These are phyloP conservation scores for Watsonalla binaria DNA, from an alignment of 2,888 invertebrate species.

Conservation along the genomic window DNA sequence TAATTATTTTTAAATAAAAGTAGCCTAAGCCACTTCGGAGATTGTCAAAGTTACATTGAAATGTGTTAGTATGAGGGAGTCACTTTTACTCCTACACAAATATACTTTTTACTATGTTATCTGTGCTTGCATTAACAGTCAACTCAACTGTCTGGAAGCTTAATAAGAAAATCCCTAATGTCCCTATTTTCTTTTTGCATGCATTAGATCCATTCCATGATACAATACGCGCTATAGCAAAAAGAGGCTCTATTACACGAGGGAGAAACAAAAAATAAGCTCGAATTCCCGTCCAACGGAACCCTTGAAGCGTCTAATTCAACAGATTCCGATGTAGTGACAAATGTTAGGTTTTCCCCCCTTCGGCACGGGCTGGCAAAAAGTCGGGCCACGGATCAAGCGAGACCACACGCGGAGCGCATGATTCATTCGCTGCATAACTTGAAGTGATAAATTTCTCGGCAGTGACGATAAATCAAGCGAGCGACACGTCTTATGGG, in stretches of 20 bases:
- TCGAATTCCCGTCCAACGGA: constrained; percentile 45
- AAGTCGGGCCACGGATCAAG: constrained; percentile 20
- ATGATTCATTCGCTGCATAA: neutral
- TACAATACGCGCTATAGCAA: constrained; percentile 5
- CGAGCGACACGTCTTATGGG: neutral
- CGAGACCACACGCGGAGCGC: constrained; percentile 4
- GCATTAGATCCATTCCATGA: constrained; percentile 12
- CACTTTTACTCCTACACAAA: too few relatives aligned
- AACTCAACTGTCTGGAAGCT: neutral
- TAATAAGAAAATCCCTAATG: neutral
- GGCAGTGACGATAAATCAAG: constrained; percentile 5
- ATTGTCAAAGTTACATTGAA: too few relatives aligned
- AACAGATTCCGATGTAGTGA: constrained; percentile 75
- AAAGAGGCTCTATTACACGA: constrained; percentile 37
- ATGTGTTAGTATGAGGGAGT: too few relatives aligned
- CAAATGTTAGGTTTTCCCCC: constrained; percentile 69
- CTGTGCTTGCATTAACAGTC: neutral
- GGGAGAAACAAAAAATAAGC: constrained; percentile 56
- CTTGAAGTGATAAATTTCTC: neutral
- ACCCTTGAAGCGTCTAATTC: constrained; percentile 64
- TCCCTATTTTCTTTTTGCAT: neutral
- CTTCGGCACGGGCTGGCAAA: constrained; percentile 36
- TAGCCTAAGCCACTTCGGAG: too few relatives aligned
- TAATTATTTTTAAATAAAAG: too few relatives aligned
- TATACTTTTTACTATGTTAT: neutral